Evolutionary conservation across 64 coral and sea anemone species (phyloP).

Genomic region (Astreopora myriophthalma): DNA sequence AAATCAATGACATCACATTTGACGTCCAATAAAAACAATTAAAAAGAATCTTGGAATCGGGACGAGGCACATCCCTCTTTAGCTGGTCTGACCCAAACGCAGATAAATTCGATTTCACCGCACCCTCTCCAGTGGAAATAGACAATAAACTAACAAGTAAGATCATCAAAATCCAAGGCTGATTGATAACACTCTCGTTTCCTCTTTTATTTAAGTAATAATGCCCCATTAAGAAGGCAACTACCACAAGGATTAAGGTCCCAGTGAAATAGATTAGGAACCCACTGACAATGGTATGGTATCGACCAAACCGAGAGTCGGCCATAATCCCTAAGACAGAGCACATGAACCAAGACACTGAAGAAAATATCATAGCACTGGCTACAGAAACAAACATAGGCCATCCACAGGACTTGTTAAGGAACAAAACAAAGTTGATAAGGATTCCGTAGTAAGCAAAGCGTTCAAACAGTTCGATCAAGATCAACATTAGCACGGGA

Average conservation of each 20-base stretch:
- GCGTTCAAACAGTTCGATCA: constrained; percentile 84
- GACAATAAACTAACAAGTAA: constrained; percentile 67
- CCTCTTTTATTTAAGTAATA: constrained; percentile 5
- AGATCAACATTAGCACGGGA: constrained; percentile 47
- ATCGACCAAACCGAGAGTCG: constrained; percentile 83
- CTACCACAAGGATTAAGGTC: constrained; percentile 44
- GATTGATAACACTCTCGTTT: not conserved
- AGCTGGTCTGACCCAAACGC: constrained; percentile 90
- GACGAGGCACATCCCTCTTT: constrained; percentile 51
- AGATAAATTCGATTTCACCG: constrained; percentile 82
- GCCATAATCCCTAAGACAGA: constrained; percentile 71
- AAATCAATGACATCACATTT: constrained; percentile 77
- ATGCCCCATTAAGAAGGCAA: constrained; percentile 67
- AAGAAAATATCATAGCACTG: constrained; percentile 70
- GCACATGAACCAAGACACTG: constrained; percentile 87
- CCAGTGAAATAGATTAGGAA: constrained; percentile 84
- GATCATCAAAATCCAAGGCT: constrained; percentile 50
- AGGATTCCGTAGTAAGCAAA: constrained; percentile 84
- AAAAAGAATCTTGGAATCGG: constrained; percentile 66
- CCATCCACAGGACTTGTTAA: constrained; percentile 78
- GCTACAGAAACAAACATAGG: constrained; percentile 70
- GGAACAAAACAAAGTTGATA: constrained; percentile 82
- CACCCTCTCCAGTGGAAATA: constrained; percentile 76
- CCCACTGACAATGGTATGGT: constrained; percentile 75
- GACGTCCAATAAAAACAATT: constrained; percentile 93